These are phyloP conservation scores for Eustalomyia histrio DNA, from an alignment of 2,888 invertebrate species.

Conservation along the genomic window DNA sequence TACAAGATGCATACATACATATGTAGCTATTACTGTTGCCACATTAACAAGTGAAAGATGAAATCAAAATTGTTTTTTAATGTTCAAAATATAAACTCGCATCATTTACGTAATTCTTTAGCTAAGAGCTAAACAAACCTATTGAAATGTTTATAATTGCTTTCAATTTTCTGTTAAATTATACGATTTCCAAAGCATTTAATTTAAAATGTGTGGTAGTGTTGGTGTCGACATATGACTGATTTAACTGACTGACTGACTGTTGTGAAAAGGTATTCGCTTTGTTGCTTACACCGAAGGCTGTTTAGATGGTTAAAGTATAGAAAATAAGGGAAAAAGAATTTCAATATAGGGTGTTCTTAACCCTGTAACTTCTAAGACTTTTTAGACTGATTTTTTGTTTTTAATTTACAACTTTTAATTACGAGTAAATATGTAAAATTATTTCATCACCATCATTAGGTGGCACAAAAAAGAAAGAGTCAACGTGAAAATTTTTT, in stretches of 20 bases:
- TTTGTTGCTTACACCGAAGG: not conserved
- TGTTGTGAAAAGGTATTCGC: not conserved
- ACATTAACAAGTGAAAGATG: not conserved
- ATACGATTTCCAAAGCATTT: slow-evolving; percentile 6
- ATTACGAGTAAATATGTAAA: too few relatives aligned
- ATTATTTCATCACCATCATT: too few relatives aligned
- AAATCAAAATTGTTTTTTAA: not conserved
- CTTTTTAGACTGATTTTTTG: too few relatives aligned
- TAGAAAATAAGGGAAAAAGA: too few relatives aligned
- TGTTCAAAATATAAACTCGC: not conserved
- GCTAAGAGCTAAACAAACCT: not conserved
- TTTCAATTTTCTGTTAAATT: slow-evolving; percentile 7
- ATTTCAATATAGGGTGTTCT: too few relatives aligned
- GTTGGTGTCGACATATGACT: not conserved
- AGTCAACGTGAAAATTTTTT: too few relatives aligned
- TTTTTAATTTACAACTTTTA: too few relatives aligned
- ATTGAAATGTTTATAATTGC: not conserved
- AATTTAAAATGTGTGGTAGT: not conserved
- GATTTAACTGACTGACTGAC: not conserved
- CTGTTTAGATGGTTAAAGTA: not conserved
- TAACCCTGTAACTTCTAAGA: too few relatives aligned
- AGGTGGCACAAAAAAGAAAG: too few relatives aligned
- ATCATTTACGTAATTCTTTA: not conserved
- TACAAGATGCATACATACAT: too few relatives aligned
- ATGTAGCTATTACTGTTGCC: not conserved